Percentiles rank a stretch among this genome's conserved stretches.
Conservation (phyloP, 30 jellyfish, hydroid and myxozoan genomes). For the Aurelia sp. region DNA sequence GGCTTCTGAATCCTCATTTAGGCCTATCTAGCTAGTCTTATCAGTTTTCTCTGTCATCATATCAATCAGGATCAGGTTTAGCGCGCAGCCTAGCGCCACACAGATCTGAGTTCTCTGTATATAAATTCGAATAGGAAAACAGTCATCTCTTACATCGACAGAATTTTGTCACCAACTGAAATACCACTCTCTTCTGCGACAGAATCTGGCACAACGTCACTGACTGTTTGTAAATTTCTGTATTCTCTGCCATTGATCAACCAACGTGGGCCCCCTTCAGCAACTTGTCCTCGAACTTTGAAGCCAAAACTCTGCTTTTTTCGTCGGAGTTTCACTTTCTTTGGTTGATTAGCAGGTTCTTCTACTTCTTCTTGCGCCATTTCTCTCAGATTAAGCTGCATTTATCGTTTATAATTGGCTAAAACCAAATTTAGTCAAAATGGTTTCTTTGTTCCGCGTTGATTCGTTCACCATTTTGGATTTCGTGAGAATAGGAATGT, state of each 20-base stretch:
- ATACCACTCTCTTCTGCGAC: conserved; percentile 59
- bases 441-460: conserved; percentile 15
- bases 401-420: not conserved
- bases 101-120: too few relatives aligned
- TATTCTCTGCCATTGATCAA: conserved; percentile 45
- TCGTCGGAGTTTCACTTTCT: conserved; percentile 36
- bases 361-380: conserved; percentile 26
- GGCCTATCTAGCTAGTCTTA: too few relatives aligned
- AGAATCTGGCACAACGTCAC: conserved; percentile 45
- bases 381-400: not conserved
- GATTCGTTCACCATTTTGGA: not conserved
- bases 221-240: conserved; percentile 46
- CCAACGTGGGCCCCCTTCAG: conserved; percentile 69
- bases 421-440: not conserved
- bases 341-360: conserved; percentile 18
- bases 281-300: conserved; percentile 57
- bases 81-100: too few relatives aligned
- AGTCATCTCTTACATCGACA: conserved; percentile 40
- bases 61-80: too few relatives aligned
- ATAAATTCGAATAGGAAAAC: not conserved
- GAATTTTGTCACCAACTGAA: conserved; percentile 40
- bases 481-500: too few relatives aligned
- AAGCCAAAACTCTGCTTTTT: conserved; percentile 54
- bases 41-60: too few relatives aligned
- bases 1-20: too few relatives aligned